Base-by-base conservation (phyloP, 2,888 invertebrate species). In the Leucozona laternaria region DNA sequence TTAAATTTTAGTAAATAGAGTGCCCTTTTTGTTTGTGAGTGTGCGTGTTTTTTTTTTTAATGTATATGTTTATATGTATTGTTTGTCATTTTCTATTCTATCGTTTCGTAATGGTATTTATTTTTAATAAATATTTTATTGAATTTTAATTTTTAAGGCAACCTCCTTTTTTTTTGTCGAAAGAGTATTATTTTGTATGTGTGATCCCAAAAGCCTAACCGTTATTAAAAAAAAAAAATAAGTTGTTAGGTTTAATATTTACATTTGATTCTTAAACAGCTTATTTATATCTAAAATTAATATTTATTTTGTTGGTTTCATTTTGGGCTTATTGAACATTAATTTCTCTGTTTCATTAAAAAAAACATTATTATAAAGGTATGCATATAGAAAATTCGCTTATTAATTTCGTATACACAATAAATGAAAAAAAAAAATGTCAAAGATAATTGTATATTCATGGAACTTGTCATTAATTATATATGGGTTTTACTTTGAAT, bases 11-110 rank as follows among this genome's bases (percentile, higher is more conserved):
- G 22, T 53, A 7, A 50, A 50, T 50, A 50, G 22, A 22, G 22
- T 25, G 25, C 22, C 13, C 1, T 50, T 50, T 53, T 53, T 53
- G 22, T 53, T 25, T 25, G 25, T 53, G 50, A 25, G 50, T 53
- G 25, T 53, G 50, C 8, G 31, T 31, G 5, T 31, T 6, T 28
- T 53, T 8, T 53, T 25, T 53, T 20, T 22, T 25, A 25, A 15
- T 50, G 7, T 50, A 50, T 50, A 53, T 15, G 25, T 53, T 53
- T 7, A 25, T 48, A 20, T 25, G 13, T 22, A 50, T 15, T 53
- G 50, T 50, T 50, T 50, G 15, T 53, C 22, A 53, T 25, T 53
- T 53, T 53, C 7, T 22, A 53, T 53, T 53, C 22, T 22, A 20
- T 50, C 1, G 20, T 25, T 25, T 50, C 2, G 20, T 48, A 11